Percentiles rank a stretch among this genome's conserved stretches.
These are phyloP conservation scores for Microtus richardsoni DNA, from an alignment of 2,113 vertebrate genomes.

Conservation along the genomic window DNA sequence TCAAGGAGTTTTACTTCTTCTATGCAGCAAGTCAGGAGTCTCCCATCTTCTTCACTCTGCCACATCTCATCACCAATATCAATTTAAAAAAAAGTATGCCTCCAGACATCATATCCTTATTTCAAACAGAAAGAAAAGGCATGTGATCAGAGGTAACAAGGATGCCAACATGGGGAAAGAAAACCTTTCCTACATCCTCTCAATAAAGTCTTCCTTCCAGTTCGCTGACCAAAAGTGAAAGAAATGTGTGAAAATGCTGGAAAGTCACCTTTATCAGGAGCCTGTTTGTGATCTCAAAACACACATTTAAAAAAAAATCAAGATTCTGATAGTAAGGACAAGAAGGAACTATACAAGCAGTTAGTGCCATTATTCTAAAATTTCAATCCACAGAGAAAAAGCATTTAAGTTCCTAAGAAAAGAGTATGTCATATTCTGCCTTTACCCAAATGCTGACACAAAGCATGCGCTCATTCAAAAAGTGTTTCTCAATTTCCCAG, in stretches of 20 bases:
- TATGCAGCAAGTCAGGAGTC: neutral
- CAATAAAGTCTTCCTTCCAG: neutral
- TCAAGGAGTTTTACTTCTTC: neutral
- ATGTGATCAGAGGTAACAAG: neutral
- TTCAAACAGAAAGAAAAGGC: neutral
- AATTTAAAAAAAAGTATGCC: neutral
- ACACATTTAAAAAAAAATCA: neutral
- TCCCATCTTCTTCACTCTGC: neutral
- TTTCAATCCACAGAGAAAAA: slow-evolving; percentile 35
- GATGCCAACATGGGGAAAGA: neutral
- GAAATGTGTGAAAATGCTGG: neutral
- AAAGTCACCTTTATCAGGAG: neutral
- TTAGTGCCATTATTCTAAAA: slow-evolving; percentile 29
- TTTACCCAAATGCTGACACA: slow-evolving; percentile 46
- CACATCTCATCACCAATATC: slow-evolving; percentile 4
- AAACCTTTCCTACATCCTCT: neutral
- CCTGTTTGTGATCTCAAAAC: neutral
- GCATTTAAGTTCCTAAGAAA: slow-evolving; percentile 5
- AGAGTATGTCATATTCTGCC: slow-evolving; percentile 25
- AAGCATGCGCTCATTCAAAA: neutral
- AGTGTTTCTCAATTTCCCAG: slow-evolving; percentile 40
- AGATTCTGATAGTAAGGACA: neutral
- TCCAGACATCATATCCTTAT: neutral
- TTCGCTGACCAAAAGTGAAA: neutral
- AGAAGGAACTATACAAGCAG: slow-evolving; percentile 5